Evolutionary conservation across 35 echinoderm and acorn worm species (phyloP).

Genomic region (Hemicentrotus pulcherrimus): DNA sequence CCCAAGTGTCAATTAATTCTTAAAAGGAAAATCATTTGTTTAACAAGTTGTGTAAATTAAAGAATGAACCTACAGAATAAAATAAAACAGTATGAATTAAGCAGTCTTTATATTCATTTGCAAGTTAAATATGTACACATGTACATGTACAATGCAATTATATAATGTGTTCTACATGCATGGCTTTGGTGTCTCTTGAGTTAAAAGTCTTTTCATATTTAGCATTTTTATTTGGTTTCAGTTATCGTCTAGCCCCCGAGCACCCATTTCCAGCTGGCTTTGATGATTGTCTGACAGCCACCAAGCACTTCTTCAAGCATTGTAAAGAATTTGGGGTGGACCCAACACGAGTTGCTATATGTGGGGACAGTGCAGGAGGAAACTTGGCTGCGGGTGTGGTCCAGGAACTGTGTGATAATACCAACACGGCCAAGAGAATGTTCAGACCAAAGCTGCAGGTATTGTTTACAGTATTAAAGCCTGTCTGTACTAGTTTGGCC

Average conservation of each 20-base stretch:
- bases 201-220: not conserved
- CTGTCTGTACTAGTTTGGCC: too few relatives aligned
- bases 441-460: constrained; percentile 74
- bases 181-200: too few relatives aligned
- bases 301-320: constrained; percentile 70
- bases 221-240: not conserved
- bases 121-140: too few relatives aligned
- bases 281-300: constrained; percentile 73
- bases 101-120: too few relatives aligned
- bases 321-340: constrained; percentile 58
- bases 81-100: too few relatives aligned
- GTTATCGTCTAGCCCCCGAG: constrained; percentile 85
- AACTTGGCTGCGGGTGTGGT: constrained; percentile 67
- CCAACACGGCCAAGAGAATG: constrained; percentile 56
- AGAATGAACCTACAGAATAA: too few relatives aligned
- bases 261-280: constrained; percentile 76
- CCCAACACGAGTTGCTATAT: constrained; percentile 67
- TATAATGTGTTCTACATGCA: too few relatives aligned
- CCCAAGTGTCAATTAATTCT: too few relatives aligned
- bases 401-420: constrained; percentile 62
- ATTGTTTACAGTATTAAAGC: too few relatives aligned
- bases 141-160: too few relatives aligned
- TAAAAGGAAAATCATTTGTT: too few relatives aligned
- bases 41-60: too few relatives aligned
- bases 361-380: constrained; percentile 85